Evolutionary conservation across 2,888 invertebrate genomes (phyloP).

Genomic region (Drepana falcataria): DNA sequence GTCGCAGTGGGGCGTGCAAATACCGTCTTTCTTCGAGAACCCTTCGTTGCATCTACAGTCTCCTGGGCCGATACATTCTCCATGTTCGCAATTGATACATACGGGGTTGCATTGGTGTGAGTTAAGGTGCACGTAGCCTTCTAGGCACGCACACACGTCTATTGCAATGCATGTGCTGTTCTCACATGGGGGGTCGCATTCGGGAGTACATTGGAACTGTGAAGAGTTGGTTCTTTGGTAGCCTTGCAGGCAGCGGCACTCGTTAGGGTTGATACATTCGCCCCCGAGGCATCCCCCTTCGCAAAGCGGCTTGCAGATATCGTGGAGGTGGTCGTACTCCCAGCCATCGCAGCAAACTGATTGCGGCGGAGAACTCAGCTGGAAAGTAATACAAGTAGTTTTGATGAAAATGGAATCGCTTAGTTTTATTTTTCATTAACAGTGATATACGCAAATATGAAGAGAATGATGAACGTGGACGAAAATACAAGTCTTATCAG

Average conservation of each 20-base stretch:
- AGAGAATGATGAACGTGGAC: no score
- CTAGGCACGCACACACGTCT: constrained; percentile 2
- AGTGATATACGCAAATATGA: no score
- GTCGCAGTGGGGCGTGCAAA: constrained; percentile 1
- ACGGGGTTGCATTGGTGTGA: constrained; percentile 12
- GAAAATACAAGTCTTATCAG: no score
- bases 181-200: constrained; percentile 43
- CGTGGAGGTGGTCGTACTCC: constrained; percentile 4
- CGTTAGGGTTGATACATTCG: constrained; percentile 8
- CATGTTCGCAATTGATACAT: constrained; percentile 24
- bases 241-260: constrained; percentile 13
- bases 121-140: constrained; percentile 3
- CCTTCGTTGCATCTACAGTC: constrained; percentile 34
- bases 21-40: constrained; percentile 12
- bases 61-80: constrained; percentile 40
- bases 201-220: constrained; percentile 9
- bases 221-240: constrained; percentile 1
- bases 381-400: not conserved
- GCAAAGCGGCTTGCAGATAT: constrained; percentile 19
- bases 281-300: not conserved
- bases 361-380: not conserved
- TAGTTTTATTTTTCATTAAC: no score
- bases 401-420: no score
- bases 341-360: constrained; percentile 21
- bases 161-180: constrained; percentile 22